Evolutionary conservation across 1,140 invertebrate species (phyloP).

Genomic region (Scaptomyza pallida): DNA sequence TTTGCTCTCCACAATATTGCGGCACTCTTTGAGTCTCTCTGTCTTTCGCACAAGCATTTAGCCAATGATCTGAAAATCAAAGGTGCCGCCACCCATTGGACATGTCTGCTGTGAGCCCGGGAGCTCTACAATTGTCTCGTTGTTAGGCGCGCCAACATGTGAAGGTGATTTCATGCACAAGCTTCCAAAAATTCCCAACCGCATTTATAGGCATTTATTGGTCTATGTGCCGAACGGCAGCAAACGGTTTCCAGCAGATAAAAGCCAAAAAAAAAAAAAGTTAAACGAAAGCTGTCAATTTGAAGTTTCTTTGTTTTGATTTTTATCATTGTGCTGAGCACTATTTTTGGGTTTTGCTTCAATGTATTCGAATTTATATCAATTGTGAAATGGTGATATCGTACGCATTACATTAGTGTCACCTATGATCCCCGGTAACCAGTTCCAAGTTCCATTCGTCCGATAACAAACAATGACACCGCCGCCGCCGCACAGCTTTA

Average conservation of each 20-base stretch:
- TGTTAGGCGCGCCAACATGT: slow-evolving; percentile 49
- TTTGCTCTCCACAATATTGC: slow-evolving; percentile 44
- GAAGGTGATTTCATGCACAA: slow-evolving; percentile 74
- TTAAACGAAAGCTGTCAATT: slow-evolving; percentile 80
- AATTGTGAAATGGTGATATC: slow-evolving; percentile 54
- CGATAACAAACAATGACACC: slow-evolving; percentile 66
- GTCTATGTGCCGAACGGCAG: background rate
- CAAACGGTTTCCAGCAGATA: no score
- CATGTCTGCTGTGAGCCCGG: slow-evolving; percentile 40
- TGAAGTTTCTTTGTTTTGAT: slow-evolving; percentile 70
- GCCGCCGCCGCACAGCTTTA: slow-evolving; percentile 56
- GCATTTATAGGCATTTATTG: slow-evolving; percentile 17
- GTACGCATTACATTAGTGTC: slow-evolving; percentile 40
- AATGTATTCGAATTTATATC: slow-evolving; percentile 29
- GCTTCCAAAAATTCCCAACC: slow-evolving; percentile 44
- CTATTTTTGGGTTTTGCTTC: no score
- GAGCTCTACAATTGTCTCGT: slow-evolving; percentile 70
- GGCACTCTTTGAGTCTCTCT: slow-evolving; percentile 57
- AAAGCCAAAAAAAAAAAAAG: slow-evolving; percentile 66
- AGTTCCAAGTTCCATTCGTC: slow-evolving; percentile 1
- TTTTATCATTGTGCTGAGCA: slow-evolving; percentile 56
- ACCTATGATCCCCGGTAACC: slow-evolving; percentile 28
- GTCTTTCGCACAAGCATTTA: slow-evolving; percentile 58
- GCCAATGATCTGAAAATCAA: slow-evolving; percentile 77
- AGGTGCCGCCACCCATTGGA: slow-evolving; percentile 54